Evolutionary conservation across 1,140 invertebrate species (phyloP).

Genomic region (Oedothorax gibbosus): DNA sequence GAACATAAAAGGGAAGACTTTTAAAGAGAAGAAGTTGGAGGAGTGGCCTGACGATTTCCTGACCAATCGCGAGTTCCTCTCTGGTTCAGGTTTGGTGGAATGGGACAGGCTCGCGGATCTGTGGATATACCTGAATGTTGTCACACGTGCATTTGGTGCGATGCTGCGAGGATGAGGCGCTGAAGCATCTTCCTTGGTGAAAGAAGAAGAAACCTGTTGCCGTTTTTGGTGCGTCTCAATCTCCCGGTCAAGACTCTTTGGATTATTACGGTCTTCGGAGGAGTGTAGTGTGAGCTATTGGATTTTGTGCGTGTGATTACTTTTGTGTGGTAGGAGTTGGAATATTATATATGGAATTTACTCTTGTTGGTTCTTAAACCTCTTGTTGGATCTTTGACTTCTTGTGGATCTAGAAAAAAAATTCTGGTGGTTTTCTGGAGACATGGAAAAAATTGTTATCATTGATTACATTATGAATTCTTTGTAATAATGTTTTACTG

Average conservation of each 20-base stretch:
- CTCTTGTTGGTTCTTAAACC: too few relatives aligned
- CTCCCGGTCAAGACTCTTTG: constrained; percentile 20
- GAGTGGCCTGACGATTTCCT: constrained; percentile 42
- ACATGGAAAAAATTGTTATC: too few relatives aligned
- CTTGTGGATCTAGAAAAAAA: too few relatives aligned
- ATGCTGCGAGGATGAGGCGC: not conserved
- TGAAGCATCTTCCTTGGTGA: constrained; percentile 5
- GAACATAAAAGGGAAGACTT: constrained; percentile 57
- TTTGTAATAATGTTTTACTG: too few relatives aligned
- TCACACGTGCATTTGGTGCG: constrained; percentile 49
- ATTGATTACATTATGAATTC: too few relatives aligned
- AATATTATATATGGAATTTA: too few relatives aligned
- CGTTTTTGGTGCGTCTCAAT: not conserved
- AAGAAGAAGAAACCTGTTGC: constrained; percentile 49
- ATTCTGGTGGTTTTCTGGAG: too few relatives aligned
- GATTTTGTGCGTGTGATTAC: too few relatives aligned
- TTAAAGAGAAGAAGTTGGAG: constrained; percentile 39
- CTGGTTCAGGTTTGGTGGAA: constrained; percentile 50
- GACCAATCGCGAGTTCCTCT: constrained; percentile 42
- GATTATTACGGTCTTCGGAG: not conserved
- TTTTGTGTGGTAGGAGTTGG: too few relatives aligned
- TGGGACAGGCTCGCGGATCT: constrained; percentile 16
- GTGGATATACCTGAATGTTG: constrained; percentile 30
- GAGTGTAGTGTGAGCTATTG: too few relatives aligned
- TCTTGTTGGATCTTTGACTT: too few relatives aligned